Base-by-base conservation (phyloP, 1,140 invertebrate genomes). In the Drosophila sturtevanti region DNA sequence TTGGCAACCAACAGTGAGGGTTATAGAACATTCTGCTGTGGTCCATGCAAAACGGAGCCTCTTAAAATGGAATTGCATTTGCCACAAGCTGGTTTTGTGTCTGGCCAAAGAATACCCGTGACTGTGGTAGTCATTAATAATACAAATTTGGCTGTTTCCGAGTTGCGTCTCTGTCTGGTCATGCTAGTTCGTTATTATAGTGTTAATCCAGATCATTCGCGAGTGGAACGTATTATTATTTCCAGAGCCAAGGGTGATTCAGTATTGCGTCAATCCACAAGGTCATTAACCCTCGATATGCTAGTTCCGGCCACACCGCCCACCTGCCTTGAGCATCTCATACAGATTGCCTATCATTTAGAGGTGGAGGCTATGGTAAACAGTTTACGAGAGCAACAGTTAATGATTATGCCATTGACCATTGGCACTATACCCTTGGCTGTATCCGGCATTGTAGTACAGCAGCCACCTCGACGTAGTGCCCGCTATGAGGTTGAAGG, bases 281-380 rank as follows among this genome's bases (percentile, higher is more conserved):
- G 84, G 10, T 79, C 90, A 5, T 35, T 87, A 48, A 77, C 63
- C 48, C 67, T 82, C 41, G 91, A 89, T 31, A 80, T 96, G 41
- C 92, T 93, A 11, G 92, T 96, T 35, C 95, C 95, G 0, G 93
- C 95, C 1, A 90, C 95, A 68, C 95, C 95, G 10, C 95, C 95
- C 94, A 95, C 95, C 0, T 91, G 90, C 87, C 91, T 96, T 0
- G 93, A 93, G 16, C 93, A 93, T 31, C 93, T 96, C 7, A 87
- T 87, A 65, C 95, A 95, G 90, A 92, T 96, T 62, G 93, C 94
- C 72, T 96, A 96, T 91, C 93, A 94, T 75, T 71, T 96, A 16
- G 94, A 95, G 90, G 93, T 96, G 16, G 89, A 91, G 72, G 91
- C 92, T 0, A 60, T 81, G 44, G 68, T 91, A 5, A 90, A 89